Evolutionary conservation across 1,140 invertebrate genomes (phyloP).

Genomic region (Mesaphorura yosii): DNA sequence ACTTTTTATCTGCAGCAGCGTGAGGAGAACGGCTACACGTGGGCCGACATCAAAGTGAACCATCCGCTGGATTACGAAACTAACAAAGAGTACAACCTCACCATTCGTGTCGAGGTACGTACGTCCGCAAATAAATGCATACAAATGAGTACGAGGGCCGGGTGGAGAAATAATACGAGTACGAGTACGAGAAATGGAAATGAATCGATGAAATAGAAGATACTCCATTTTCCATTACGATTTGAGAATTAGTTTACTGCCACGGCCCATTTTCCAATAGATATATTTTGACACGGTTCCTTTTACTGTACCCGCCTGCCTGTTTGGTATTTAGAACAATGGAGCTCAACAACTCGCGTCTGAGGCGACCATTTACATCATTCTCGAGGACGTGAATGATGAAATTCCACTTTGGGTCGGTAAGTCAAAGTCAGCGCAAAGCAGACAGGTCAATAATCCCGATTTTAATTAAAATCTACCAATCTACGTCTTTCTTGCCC

Average conservation of each 20-base stretch:
- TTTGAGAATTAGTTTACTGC: neutral
- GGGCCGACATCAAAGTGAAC: conserved; percentile 59
- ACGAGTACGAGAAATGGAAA: neutral
- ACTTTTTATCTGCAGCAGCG: conserved; percentile 90
- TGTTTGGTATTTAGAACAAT: conserved; percentile 59
- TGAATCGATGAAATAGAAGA: no score
- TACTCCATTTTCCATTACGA: no score
- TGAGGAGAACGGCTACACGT: conserved; percentile 75
- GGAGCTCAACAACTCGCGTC: conserved; percentile 87
- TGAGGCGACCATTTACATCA: conserved; percentile 84
- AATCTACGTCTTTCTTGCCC: no score
- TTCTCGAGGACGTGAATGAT: conserved; percentile 91
- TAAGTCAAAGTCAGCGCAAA: no score
- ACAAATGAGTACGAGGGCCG: no score
- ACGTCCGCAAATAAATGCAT: neutral
- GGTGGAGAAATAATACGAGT: no score
- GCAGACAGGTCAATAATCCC: no score
- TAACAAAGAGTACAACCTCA: conserved; percentile 90
- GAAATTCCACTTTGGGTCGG: conserved; percentile 57
- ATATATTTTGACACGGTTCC: no score
- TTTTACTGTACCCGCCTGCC: no score
- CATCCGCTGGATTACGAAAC: conserved; percentile 88
- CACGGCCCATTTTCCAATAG: no score
- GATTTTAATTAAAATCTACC: neutral
- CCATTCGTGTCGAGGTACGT: conserved; percentile 84